Evolutionary conservation across 2,113 vertebrate genomes (phyloP), one percentile per base, ranked within the genome.

Genomic region (Natator depressus): DNA sequence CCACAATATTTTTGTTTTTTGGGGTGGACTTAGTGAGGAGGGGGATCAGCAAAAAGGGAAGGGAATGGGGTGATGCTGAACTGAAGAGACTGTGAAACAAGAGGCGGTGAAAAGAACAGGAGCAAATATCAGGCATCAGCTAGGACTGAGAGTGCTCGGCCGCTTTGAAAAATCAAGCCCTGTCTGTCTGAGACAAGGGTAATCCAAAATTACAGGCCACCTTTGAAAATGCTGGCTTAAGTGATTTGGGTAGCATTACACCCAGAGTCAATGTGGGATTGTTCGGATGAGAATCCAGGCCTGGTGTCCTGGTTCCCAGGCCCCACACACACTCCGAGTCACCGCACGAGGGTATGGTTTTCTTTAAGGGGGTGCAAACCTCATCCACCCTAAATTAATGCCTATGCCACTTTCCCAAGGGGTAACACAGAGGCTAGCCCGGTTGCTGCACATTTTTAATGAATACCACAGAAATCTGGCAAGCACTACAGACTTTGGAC

Each of bases 341-440:
- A 3, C 5, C 24, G 4, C 5, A 1, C 46, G 6, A 6, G 4
- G 81, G 85, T 22, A 24, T 85, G 20, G 0, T 22, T 35, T 46
- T 22, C 78, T 53, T 50, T 38, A 25, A 54, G 62, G 27, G 12
- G 80, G 51, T 29, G 53, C 79, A 10, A 16, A 51, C 65, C 1
- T 0, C 87, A 16, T 1, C 25, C 87, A 69, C 50, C 9, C 81
- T 19, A 72, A 38, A 2, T 5, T 47, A 5, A 2, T 0, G 3
- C 38, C 85, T 9, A 10, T 25, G 31, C 38, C 19, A 1, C 49
- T 47, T 50, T 55, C 87, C 78, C 53, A 3, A 42, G 0, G 89
- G 93, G 57, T 81, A 82, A 51, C 25, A n/a, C 55, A 22, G 24
- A 89, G 55, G 46, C 55, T 20, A 96, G 88, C 85, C 90, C 93